Evolutionary conservation across 2,888 invertebrate species (phyloP).

Genomic region (Girardia tigrina): DNA sequence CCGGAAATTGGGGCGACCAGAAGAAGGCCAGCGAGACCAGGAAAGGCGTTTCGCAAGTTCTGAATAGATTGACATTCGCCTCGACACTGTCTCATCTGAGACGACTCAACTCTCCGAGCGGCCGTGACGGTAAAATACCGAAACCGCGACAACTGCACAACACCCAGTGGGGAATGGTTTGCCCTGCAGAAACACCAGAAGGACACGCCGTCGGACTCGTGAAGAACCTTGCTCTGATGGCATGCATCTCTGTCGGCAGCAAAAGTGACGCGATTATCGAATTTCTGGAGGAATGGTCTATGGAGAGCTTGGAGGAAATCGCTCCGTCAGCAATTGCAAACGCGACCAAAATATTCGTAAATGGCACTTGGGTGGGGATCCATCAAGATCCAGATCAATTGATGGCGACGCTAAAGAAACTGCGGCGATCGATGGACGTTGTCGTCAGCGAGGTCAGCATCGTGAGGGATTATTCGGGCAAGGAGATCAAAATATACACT

Average conservation of each 20-base stretch:
- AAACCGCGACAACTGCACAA: conserved; percentile 97
- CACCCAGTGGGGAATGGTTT: conserved; percentile 98
- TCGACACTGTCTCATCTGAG: conserved; percentile 93
- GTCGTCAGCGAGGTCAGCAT: conserved; percentile 99
- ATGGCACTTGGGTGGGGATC: conserved; percentile 97
- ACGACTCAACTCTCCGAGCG: conserved; percentile 94
- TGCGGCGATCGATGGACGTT: conserved; percentile 97
- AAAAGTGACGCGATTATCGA: conserved; percentile 97
- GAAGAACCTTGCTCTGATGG: conserved; percentile 96
- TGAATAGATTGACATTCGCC: conserved; percentile 90
- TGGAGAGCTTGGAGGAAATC: conserved; percentile 99
- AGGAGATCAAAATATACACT: conserved; percentile 96
- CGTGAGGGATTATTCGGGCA: conserved; percentile 92
- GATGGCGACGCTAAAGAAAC: conserved; percentile 86
- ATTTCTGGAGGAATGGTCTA: conserved; percentile 99
- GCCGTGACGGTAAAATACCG: conserved; percentile 92
- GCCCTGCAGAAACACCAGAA: conserved; percentile 97
- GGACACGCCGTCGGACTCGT: conserved; percentile 65
- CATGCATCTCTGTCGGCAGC: conserved; percentile 92
- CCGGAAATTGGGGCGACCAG: conserved; percentile 99
- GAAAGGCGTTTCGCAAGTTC: conserved; percentile 88
- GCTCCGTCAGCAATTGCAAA: conserved; percentile 65
- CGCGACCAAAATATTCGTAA: conserved; percentile 98
- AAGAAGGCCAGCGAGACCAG: conserved; percentile 97
- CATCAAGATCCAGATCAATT: conserved; percentile 96